Base-by-base conservation (phyloP, 2,888 invertebrate species). In the Deilephila elpenor region DNA sequence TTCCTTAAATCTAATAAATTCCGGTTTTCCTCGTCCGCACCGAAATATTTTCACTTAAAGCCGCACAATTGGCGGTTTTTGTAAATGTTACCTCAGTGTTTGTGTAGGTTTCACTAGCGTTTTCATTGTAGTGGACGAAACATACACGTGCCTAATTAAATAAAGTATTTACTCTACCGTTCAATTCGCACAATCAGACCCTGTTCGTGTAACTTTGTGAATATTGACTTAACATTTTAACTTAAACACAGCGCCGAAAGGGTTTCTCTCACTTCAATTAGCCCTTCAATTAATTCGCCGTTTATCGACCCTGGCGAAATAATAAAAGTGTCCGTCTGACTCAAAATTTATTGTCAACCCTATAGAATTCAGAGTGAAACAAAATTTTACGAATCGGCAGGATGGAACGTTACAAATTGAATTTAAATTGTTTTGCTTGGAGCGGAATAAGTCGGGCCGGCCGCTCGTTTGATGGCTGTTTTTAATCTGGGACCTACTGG, bases 371-470 rank as follows among this genome's bases (percentile, higher is more conserved):
- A 78, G 77, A 78, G 73, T 79, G 64, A 80, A 81, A 80, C 80
- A 81, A 82, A 84, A 84, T 84, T 87, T 81, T 75, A 78, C 73
- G 80, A 83, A 76, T 79, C 80, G 76, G 62, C 80, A 74, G 77
- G 77, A 82, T 81, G 81, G 78, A 84, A 85, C 80, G 81, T 84
- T 81, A 80, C 79, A 84, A 82, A 85, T 83, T 84, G 78, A 83
- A 83, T 85, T 84, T 76, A 76, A 78, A 85, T 83, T 79, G 77
- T 77, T 80, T 76, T 76, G 77, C 75, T 74, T 72, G 29, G 67
- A 79, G 77, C 76, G 76, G 76, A 74, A 76, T 75, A 75, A 78
- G 78, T 82, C 64, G 73, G 75, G 59, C 73, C 19, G 61, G 29
- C 56, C 6, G n/a, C 14, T 32, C 20, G 37, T 53, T 32, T 62